phyloP scores from a whole-genome alignment of 92 coral and sea anemone genomes.

The Plumapathes pennacea region DNA sequence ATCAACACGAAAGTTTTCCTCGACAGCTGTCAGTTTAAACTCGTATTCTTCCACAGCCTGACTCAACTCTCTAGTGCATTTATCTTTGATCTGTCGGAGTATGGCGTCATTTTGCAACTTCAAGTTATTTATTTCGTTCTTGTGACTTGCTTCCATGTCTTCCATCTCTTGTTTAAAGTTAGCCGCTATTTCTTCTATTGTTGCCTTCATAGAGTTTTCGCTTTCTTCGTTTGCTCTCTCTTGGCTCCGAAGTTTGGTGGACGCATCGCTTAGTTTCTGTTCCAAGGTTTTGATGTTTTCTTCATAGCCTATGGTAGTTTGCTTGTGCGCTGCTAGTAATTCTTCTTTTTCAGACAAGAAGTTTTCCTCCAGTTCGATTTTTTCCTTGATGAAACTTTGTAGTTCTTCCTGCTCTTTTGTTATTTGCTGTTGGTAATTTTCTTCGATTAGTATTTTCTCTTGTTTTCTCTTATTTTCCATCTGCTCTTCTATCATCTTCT shows the following conservation, averaged over 20 bases:
- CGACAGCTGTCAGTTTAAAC: slow-evolving; percentile 19
- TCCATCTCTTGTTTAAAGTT: slow-evolving; percentile 7
- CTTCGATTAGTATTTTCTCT: slow-evolving; percentile 7
- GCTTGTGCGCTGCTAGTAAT: slow-evolving; percentile 6
- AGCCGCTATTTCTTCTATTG: slow-evolving; percentile 5
- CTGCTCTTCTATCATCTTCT: slow-evolving; percentile 31
- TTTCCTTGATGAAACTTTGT: slow-evolving; percentile 5
- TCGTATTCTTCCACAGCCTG: slow-evolving; percentile 25
- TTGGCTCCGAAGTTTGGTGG: no score
- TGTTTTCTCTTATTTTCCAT: slow-evolving; percentile 33
- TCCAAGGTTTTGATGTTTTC: background rate
- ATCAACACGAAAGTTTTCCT: slow-evolving; percentile 17
- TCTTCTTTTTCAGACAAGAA: no score
- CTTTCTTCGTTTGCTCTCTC: no score
- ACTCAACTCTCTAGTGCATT: slow-evolving; percentile 13
- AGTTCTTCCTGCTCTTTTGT: slow-evolving; percentile 3
- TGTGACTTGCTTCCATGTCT: slow-evolving; percentile 34
- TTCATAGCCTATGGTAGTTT: background rate
- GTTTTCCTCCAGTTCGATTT: slow-evolving; percentile 4
- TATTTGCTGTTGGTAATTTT: no score
- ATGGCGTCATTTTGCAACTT: slow-evolving; percentile 16
- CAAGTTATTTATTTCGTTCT: slow-evolving; percentile 28
- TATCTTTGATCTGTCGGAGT: slow-evolving; percentile 26
- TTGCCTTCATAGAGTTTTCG: slow-evolving; percentile 3
- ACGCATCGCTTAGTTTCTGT: no score